Evolutionary conservation across 2,888 invertebrate species (phyloP).

Genomic region (Aphidoletes aphidimyza): DNA sequence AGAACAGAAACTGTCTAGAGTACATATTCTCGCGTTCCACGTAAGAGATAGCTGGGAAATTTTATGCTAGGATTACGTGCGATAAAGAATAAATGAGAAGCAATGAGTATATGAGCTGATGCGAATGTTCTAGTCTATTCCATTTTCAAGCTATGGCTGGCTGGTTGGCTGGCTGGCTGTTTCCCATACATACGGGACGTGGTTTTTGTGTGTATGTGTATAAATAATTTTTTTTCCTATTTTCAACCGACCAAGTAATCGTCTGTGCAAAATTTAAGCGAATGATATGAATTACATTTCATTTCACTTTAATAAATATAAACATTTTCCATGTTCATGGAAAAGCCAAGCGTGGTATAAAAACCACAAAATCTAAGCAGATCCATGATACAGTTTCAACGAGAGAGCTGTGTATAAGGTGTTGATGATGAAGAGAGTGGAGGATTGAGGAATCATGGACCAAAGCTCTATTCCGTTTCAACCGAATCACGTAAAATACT

Average conservation of each 20-base stretch:
- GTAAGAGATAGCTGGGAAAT: not conserved
- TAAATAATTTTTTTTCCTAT: not conserved
- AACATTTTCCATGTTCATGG: constrained; percentile 6
- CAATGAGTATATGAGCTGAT: not conserved
- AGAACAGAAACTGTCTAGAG: not conserved
- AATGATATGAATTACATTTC: constrained; percentile 16
- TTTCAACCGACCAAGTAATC: not conserved
- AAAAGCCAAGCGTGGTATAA: not conserved
- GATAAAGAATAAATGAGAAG: not conserved
- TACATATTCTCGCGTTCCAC: not conserved
- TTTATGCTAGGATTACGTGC: constrained; percentile 6
- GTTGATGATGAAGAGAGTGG: not conserved
- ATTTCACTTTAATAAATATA: constrained; percentile 25
- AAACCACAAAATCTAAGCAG: not conserved
- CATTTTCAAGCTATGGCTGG: too few relatives aligned
- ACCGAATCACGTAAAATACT: constrained; percentile 10
- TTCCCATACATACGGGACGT: too few relatives aligned
- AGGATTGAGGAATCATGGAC: too few relatives aligned
- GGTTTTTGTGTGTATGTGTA: not conserved
- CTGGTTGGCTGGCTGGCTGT: too few relatives aligned
- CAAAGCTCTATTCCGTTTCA: not conserved
- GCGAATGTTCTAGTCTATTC: too few relatives aligned
- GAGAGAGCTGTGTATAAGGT: not conserved
- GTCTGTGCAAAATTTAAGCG: constrained; percentile 27
- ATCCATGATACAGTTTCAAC: not conserved